Conservation (phyloP, 2,113 vertebrate genomes). For the Gobiocypris rarus region DNA sequence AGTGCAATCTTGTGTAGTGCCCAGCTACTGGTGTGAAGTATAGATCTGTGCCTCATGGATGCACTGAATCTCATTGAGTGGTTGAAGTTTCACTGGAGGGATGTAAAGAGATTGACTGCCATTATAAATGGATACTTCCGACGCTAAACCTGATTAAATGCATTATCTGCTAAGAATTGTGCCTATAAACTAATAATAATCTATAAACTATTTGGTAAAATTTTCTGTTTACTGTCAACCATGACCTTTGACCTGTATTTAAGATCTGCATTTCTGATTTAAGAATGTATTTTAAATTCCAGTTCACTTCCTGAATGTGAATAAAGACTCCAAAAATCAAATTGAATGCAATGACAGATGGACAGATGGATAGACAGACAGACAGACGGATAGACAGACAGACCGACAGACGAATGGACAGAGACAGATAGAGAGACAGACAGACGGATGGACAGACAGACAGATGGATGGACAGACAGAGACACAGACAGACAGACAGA, state of each 20-base stretch:
- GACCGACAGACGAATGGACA: no score
- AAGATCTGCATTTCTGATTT: not conserved
- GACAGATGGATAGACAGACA: fast-evolving
- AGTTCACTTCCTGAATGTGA: no score
- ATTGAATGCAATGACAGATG: no score
- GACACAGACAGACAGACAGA: no score
- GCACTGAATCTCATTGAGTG: not conserved
- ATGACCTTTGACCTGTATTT: not conserved
- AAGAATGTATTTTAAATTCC: no score
- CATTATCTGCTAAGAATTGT: not conserved
- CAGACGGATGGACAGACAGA: no score
- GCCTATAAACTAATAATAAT: not conserved
- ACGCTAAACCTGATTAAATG: not conserved
- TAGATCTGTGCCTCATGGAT: not conserved
- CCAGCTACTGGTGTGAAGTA: not conserved
- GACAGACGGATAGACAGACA: no score
- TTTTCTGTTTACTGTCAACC: not conserved
- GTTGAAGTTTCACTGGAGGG: not conserved
- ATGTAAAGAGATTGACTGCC: slow-evolving; percentile 19
- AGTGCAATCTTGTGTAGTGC: slow-evolving; percentile 9
- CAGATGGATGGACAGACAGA: no score
- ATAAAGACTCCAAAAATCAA: no score
- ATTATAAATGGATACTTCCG: slow-evolving; percentile 7
- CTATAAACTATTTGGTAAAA: not conserved
- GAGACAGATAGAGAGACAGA: no score